phyloP scores from a whole-genome alignment of 2,888 invertebrate species.

The Phania funesta region DNA sequence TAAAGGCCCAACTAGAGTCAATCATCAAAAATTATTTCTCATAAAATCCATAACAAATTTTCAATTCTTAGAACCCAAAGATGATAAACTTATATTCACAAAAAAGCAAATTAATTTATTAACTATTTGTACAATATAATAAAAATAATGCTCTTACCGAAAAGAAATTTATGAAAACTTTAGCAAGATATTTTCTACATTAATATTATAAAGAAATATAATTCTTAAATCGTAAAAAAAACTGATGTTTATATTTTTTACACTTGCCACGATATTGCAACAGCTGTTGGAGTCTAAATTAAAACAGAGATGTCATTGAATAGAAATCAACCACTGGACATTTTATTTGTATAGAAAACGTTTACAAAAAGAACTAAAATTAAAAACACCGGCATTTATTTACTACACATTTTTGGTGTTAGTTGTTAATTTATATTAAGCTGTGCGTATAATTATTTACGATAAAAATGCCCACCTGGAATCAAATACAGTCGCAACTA shows the following conservation, averaged over 20 bases:
- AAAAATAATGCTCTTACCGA: conserved; percentile 23
- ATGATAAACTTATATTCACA: not conserved
- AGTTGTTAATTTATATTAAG: not conserved
- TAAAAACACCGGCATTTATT: conserved; percentile 39
- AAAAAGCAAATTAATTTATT: conserved; percentile 20
- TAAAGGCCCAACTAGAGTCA: no score
- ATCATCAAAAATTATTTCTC: no score
- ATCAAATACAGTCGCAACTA: conserved; percentile 94
- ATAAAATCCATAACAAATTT: not conserved
- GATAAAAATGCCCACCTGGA: conserved; percentile 92
- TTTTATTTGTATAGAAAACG: conserved; percentile 40
- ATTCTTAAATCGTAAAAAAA: conserved; percentile 50
- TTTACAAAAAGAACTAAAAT: conserved; percentile 34
- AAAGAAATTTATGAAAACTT: not conserved
- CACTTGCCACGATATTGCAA: conserved; percentile 32
- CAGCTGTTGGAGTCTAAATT: conserved; percentile 29
- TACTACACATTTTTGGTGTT: not conserved
- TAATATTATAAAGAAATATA: not conserved
- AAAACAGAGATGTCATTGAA: conserved; percentile 13
- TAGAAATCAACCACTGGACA: conserved; percentile 25
- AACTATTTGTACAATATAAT: conserved; percentile 37
- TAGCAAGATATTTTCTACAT: conserved; percentile 23
- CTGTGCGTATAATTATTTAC: not conserved
- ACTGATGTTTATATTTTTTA: conserved; percentile 26
- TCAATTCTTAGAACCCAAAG: not conserved